phyloP scores from a whole-genome alignment of 2,113 vertebrate genomes.

The Plectropomus leopardus region DNA sequence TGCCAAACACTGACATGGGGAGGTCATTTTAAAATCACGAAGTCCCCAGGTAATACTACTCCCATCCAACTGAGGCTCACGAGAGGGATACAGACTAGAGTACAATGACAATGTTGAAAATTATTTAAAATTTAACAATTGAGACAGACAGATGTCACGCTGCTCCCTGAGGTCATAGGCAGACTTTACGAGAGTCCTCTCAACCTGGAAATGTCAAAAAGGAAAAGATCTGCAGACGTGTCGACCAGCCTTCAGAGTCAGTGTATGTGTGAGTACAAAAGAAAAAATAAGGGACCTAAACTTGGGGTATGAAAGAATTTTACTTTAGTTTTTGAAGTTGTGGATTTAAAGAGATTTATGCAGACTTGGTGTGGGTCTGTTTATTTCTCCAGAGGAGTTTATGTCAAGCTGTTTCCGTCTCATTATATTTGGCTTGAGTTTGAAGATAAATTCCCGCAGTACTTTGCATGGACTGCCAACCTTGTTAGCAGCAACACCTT shows the following conservation, averaged over 20 bases:
- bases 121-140: too few species aligned
- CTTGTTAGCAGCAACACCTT: not conserved
- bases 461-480: constrained; percentile 13
- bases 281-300: not conserved
- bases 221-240: not conserved
- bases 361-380: not conserved
- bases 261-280: not conserved
- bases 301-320: not conserved
- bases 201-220: not conserved
- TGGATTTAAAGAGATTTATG: constrained; percentile 33
- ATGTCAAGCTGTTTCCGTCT: constrained; percentile 17
- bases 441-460: not conserved
- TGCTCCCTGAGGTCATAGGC: not conserved
- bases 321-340: not conserved
- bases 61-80: too few species aligned
- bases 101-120: too few species aligned
- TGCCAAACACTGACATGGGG: too few species aligned
- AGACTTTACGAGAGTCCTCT: not conserved
- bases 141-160: not conserved
- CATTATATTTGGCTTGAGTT: constrained; percentile 1
- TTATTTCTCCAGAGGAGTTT: not conserved
- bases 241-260: not conserved
- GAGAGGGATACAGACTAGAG: too few species aligned
- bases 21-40: too few species aligned
- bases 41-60: too few species aligned